A percentile compares a stretch with the other conserved stretches of the same genome.
Evolutionary conservation across 2,888 invertebrate species (phyloP).

Genomic region (Sminthurinus aureus): DNA sequence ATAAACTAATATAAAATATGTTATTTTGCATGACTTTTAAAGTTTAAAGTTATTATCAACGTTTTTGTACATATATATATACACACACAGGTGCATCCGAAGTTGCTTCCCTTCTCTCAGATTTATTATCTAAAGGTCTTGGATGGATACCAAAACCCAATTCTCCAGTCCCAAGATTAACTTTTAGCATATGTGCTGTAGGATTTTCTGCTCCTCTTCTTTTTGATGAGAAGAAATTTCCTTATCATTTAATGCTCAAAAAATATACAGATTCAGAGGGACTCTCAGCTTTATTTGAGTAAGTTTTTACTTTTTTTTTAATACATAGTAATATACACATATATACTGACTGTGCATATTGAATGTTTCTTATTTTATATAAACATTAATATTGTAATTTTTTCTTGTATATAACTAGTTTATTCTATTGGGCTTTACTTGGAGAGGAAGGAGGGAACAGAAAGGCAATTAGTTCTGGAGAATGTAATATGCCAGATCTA

Average conservation of each 20-base stretch:
- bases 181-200: conserved; percentile 83
- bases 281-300: conserved; percentile 72
- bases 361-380: neutral
- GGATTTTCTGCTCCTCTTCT: conserved; percentile 85
- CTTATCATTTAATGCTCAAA: conserved; percentile 84
- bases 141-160: conserved; percentile 75
- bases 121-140: conserved; percentile 76
- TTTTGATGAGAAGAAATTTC: conserved; percentile 83
- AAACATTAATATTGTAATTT: conserved; percentile 43
- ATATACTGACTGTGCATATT: neutral
- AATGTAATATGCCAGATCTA: conserved; percentile 44
- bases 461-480: conserved; percentile 23
- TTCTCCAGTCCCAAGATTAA: conserved; percentile 77
- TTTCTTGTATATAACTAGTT: conserved; percentile 42
- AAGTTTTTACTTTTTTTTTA: conserved; percentile 49
- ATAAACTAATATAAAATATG: too few relatives aligned
- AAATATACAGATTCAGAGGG: conserved; percentile 80
- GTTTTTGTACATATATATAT: too few relatives aligned
- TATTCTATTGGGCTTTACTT: conserved; percentile 57
- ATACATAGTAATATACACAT: too few relatives aligned
- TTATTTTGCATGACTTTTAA: too few relatives aligned
- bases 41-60: too few relatives aligned
- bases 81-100: conserved; percentile 74
- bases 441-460: conserved; percentile 35
- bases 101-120: conserved; percentile 76